A percentile compares a stretch with the other conserved stretches of the same genome.
Conservation (phyloP, 1,140 invertebrate species). For the Pseudoatta argentina region DNA sequence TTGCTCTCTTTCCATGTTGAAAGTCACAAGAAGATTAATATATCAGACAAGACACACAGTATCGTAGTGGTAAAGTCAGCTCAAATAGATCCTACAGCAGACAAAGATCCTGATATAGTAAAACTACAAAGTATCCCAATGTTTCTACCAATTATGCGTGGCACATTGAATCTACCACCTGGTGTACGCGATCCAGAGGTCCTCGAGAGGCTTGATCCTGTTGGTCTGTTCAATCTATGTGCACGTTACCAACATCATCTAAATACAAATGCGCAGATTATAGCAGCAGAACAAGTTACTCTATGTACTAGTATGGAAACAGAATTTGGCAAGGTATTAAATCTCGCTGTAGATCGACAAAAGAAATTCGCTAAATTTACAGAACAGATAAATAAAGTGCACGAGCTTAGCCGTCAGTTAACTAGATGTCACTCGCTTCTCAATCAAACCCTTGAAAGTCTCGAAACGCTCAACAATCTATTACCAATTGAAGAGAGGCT, state of each 20-base stretch:
- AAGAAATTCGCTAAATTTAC: conserved; percentile 94
- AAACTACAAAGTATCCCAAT: conserved; percentile 94
- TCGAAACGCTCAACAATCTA: conserved; percentile 94
- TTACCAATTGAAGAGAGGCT: conserved; percentile 94
- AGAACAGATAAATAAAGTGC: conserved; percentile 93
- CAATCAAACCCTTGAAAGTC: conserved; percentile 93
- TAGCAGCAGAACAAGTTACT: conserved; percentile 80
- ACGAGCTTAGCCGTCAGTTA: conserved; percentile 90
- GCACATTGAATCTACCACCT: conserved; percentile 93
- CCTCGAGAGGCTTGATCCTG: conserved; percentile 92
- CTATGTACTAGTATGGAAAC: conserved; percentile 88
- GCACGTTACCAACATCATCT: conserved; percentile 93
- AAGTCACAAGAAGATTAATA: conserved; percentile 72
- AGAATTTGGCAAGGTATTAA: conserved; percentile 91
- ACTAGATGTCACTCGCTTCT: conserved; percentile 93
- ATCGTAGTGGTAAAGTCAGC: conserved; percentile 96
- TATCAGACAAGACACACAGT: conserved; percentile 86
- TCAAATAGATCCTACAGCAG: conserved; percentile 87
- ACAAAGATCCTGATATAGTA: conserved; percentile 93
- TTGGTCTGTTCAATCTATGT: conserved; percentile 88
- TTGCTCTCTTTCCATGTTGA: not conserved
- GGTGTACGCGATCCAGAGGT: conserved; percentile 95
- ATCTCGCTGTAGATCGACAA: conserved; percentile 92
- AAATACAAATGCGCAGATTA: conserved; percentile 84
- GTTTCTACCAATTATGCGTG: conserved; percentile 96